Evolutionary conservation across 2,888 invertebrate genomes (phyloP), one percentile per base, ranked within the genome.

Genomic region (Stenolophus ochropezus): DNA sequence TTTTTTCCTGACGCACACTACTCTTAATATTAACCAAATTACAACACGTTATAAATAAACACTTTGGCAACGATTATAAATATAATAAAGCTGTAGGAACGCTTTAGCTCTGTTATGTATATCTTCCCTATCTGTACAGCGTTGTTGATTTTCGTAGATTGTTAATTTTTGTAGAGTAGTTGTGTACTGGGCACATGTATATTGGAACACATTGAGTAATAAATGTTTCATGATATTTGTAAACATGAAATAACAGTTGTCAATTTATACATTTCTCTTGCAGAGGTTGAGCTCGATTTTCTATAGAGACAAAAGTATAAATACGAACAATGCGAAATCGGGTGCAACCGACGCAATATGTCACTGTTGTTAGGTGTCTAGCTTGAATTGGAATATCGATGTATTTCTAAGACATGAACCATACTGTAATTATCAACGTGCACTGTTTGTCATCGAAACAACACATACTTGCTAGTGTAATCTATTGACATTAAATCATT

Each of bases 401-500:
- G 84, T 85, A 83, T 84, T 85, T 85, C 83, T 85, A 84, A 84
- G 82, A 83, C 84, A 85, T 84, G 74, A 84, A 82, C 82, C 85
- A 85, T 85, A 84, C 82, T 85, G 85, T 85, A 85, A 85, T 83
- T 84, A 85, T 83, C 23, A 61, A 73, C 74, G 81, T 84, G 85
- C 85, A 85, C 85, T 84, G 83, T 85, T 81, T 81, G 81, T 81
- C 81, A 81, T 81, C 81, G 81, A 81, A 81, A 58, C 20, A 75
- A 75, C 58, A 81, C 74, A 81, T 65, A 74, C 49, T 76, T 58
- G 75, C 80, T 81, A 81, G 81, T 81, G 81, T 81, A 81, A 75
- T 81, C 51, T 81, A 81, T 75, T 81, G 75, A 81, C 75, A 80
- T 80, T 80, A 80, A 81, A 81, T 75, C 75, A 81, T 81, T 81